Conservation (phyloP, 2,888 invertebrate species). For the Lasioglossum malachurum region DNA sequence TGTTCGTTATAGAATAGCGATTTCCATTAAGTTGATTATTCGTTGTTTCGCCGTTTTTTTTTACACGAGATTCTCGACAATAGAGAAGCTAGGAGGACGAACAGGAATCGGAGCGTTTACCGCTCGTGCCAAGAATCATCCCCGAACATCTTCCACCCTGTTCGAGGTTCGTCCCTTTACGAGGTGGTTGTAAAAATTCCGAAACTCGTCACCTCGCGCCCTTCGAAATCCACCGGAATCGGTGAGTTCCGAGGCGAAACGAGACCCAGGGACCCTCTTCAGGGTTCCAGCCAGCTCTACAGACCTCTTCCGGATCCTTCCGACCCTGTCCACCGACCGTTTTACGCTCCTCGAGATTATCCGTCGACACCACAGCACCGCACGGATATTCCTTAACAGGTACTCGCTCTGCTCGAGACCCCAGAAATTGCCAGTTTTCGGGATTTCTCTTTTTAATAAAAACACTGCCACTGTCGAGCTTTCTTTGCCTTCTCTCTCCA, state of each 20-base stretch:
- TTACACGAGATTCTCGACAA: background rate
- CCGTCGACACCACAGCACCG: background rate
- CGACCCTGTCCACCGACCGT: background rate
- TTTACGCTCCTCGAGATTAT: constrained; percentile 1
- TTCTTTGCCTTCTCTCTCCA: background rate
- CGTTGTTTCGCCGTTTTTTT: background rate
- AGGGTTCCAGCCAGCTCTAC: background rate
- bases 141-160: background rate
- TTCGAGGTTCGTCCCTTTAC: background rate
- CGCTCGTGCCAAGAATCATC: background rate
- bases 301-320: background rate
- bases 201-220: background rate
- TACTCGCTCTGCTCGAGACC: background rate
- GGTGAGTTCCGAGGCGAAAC: background rate
- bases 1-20: background rate
- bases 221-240: background rate
- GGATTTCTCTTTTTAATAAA: background rate
- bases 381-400: background rate
- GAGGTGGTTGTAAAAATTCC: constrained; percentile 13
- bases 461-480: background rate
- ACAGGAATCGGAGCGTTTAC: background rate
- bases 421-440: background rate
- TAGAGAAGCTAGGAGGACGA: background rate
- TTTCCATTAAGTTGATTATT: background rate
- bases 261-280: background rate